Conservation (phyloP, 2,888 invertebrate species). For the Polia nebulosa region DNA sequence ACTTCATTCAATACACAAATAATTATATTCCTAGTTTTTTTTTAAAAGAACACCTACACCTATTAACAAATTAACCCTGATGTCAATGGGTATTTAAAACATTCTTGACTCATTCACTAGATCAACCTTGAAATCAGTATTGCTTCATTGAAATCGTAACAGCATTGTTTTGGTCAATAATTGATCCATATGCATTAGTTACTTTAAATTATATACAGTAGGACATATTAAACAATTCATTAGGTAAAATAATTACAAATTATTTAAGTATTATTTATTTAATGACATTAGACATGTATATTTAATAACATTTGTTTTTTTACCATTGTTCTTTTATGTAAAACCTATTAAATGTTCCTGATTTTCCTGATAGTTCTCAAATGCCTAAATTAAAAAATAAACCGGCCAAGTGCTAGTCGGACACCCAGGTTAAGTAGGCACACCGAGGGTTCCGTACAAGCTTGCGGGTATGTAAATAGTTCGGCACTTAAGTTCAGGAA, state of each 20-base stretch:
- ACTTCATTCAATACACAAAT: not conserved
- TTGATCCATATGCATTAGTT: conserved; percentile 33
- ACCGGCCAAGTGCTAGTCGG: no score
- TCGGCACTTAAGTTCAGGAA: no score
- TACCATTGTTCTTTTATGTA: no score
- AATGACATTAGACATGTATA: not conserved
- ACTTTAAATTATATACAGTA: conserved; percentile 3
- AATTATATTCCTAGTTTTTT: not conserved
- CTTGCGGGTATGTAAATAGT: no score
- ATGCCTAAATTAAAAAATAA: no score
- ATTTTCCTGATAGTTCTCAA: no score
- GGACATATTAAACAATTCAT: not conserved
- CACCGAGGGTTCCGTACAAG: no score
- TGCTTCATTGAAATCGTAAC: conserved; percentile 47
- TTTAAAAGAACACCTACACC: not conserved
- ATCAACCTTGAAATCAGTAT: conserved; percentile 60
- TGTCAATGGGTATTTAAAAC: conserved; percentile 63
- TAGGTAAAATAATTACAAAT: conserved; percentile 2
- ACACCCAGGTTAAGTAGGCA: no score
- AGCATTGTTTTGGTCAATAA: conserved; percentile 50
- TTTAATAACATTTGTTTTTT: no score
- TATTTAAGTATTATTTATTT: not conserved
- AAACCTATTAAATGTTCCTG: no score
- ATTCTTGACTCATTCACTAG: conserved; percentile 55
- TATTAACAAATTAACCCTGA: conserved; percentile 61